Percentiles rank a stretch among this genome's conserved stretches.
These are phyloP conservation scores for Temnothorax rugatulus DNA, from an alignment of 2,888 invertebrate species.

Conservation along the genomic window DNA sequence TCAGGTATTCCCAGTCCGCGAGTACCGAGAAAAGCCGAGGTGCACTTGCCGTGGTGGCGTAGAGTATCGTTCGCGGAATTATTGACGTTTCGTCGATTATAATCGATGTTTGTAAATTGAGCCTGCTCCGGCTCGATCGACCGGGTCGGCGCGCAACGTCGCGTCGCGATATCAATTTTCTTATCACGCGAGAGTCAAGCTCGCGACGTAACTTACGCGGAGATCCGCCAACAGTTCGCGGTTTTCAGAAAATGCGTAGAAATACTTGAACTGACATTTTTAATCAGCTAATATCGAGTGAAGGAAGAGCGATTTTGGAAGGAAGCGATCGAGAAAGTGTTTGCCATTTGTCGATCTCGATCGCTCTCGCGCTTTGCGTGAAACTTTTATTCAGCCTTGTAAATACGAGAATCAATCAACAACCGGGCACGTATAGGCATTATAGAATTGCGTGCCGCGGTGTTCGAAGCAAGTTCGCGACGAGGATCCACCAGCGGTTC, in stretches of 20 bases:
- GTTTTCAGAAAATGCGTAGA: neutral
- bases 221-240: neutral
- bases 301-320: neutral
- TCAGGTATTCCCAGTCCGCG: slow-evolving; percentile 26
- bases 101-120: slow-evolving; percentile 81
- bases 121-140: slow-evolving; percentile 49
- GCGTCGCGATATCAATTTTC: slow-evolving; percentile 43
- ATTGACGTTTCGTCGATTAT: slow-evolving; percentile 76
- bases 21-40: slow-evolving; percentile 68
- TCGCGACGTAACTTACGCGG: neutral
- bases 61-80: slow-evolving; percentile 80
- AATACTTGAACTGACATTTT: neutral
- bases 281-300: neutral
- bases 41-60: slow-evolving; percentile 39
- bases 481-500: neutral
- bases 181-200: slow-evolving; percentile 16
- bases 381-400: slow-evolving; percentile 13
- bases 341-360: neutral
- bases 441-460: neutral
- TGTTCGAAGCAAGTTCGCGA: neutral
- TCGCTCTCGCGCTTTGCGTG: neutral
- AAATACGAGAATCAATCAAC: slow-evolving; percentile 32
- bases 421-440: neutral
- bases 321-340: neutral
- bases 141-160: neutral